Evolutionary conservation across 2,888 invertebrate genomes (phyloP), one percentile per base, ranked within the genome.

Genomic region (Gastracanthus pulcherrimus): DNA sequence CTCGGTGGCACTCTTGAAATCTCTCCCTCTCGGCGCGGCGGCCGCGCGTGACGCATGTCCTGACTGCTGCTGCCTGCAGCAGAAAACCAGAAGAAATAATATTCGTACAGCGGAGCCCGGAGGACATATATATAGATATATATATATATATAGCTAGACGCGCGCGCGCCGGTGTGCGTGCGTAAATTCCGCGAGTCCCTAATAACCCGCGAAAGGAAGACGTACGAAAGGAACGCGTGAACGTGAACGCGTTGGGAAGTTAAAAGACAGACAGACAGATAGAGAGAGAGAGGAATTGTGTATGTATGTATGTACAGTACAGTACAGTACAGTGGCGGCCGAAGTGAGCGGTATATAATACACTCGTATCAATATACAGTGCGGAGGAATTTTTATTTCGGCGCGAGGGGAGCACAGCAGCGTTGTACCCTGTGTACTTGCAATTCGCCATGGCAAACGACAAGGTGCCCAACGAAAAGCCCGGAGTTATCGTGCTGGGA

Each of bases 401-500:
- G 29, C n/a, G n/a, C n/a, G n/a, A n/a, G n/a, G n/a, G n/a, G n/a
- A n/a, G n/a, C n/a, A n/a, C n/a, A n/a, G n/a, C n/a, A n/a, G n/a
- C n/a, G n/a, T n/a, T n/a, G n/a, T n/a, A n/a, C n/a, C 31, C 31
- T 51, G 36, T 23, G 26, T 23, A 29, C 13, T 5, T 19, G 58
- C 23, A 26, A 16, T 34, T 23, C 23, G 34, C 66, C 19, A 83
- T 83, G 83, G 82, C 82, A 11, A 82, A 82, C 78, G 71, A 76
- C 66, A 80, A 83, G 36, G 80, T 66, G 51, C 58, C 76, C n/a
- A 87, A 89, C 84, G 88, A 84, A 82, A 91, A 90, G 81, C 89
- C 91, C 55, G 86, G 87, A 79, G 89, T 89, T 62, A 88, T 91
- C 62, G 87, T 91, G 81, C 83, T 91, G 62, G 91, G 91, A 88